Base-by-base conservation (phyloP, 1,140 invertebrate genomes). In the Dinoponera quadriceps region DNA sequence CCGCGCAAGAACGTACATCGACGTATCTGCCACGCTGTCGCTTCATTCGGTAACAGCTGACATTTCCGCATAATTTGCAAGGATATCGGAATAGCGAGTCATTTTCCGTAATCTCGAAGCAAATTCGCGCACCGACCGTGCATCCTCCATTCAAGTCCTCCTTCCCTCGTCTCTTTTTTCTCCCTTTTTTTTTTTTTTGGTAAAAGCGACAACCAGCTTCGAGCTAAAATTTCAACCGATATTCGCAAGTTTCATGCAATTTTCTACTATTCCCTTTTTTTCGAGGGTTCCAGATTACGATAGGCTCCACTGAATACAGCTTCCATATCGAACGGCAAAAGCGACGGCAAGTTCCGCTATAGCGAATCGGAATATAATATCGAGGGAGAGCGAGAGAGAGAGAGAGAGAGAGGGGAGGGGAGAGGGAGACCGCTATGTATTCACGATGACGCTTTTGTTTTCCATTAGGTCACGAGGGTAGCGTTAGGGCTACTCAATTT, bases 1-100 rank as follows among this genome's bases (percentile, higher is more conserved):
- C 33, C 69, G 25, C 38, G 66, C 60, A 57, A n/a, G n/a, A n/a
- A 57, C 48, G 55, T 59, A 83, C 44, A 69, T 74, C 71, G 20
- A 55, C 38, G 63, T 22, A 49, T 18, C 63, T 20, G 27, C 1
- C 51, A n/a, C 48, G 27, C 16, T 0, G 7, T 25, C 20, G 22
- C 27, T 60, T 60, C 22, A 29, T 29, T 29, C 5, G 25, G 3
- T n/a, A 60, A 29, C 27, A 60, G 59, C 25, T 60, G 25, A 60
- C 27, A 27, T 29, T 60, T 60, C 25, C 25, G 25, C 16, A 60
- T 29, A 60, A 60, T 29, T 60, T 29, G n/a, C 16, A 29, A 60
- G 59, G 25, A 27, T 60, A 29, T 60, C 5, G 27, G 18, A 18
- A 25, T 29, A 18, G 27, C 38, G 16, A 7, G 5, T n/a, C 27